phyloP scores from a whole-genome alignment of 92 coral and sea anemone species.

The Montipora capitata region DNA sequence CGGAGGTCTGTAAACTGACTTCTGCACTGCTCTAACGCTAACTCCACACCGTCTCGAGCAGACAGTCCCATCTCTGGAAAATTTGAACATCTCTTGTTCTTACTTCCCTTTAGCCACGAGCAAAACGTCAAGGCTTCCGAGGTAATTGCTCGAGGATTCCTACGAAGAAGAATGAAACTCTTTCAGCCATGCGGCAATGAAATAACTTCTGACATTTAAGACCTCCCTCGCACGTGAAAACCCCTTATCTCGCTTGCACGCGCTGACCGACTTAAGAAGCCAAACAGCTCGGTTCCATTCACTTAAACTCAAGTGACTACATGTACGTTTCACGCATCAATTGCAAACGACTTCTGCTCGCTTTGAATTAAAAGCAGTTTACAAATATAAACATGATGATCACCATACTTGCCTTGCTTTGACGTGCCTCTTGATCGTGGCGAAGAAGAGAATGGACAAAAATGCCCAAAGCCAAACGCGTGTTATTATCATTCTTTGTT shows the following conservation, averaged over 20 bases:
- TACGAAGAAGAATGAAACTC: slow-evolving; percentile 33
- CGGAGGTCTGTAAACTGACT: slow-evolving; percentile 81
- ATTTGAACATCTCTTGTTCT: slow-evolving; percentile 67
- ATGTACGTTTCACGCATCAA: slow-evolving; percentile 15
- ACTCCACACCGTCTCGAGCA: slow-evolving; percentile 82
- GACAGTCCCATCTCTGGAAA: slow-evolving; percentile 70
- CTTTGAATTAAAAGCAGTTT: slow-evolving; percentile 45
- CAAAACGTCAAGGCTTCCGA: slow-evolving; percentile 42
- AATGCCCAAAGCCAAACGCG: slow-evolving; percentile 30
- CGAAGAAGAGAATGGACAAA: slow-evolving; percentile 18
- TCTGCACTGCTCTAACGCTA: slow-evolving; percentile 89
- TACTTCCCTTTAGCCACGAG: slow-evolving; percentile 83
- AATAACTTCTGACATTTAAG: background rate
- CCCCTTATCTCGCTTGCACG: slow-evolving; percentile 22
- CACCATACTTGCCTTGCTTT: slow-evolving; percentile 24
- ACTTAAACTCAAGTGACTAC: background rate
- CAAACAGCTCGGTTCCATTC: no score
- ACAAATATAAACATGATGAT: slow-evolving; percentile 16
- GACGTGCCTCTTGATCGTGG: slow-evolving; percentile 29
- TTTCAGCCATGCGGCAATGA: slow-evolving; percentile 6
- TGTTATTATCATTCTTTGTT: slow-evolving; percentile 26
- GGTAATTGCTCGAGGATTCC: slow-evolving; percentile 46
- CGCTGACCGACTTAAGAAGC: background rate
- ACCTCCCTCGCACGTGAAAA: slow-evolving; percentile 1
- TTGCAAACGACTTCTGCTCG: slow-evolving; percentile 23